These are phyloP conservation scores for Bicyclus anynana DNA, from an alignment of 1,140 invertebrate species.

Conservation along the genomic window DNA sequence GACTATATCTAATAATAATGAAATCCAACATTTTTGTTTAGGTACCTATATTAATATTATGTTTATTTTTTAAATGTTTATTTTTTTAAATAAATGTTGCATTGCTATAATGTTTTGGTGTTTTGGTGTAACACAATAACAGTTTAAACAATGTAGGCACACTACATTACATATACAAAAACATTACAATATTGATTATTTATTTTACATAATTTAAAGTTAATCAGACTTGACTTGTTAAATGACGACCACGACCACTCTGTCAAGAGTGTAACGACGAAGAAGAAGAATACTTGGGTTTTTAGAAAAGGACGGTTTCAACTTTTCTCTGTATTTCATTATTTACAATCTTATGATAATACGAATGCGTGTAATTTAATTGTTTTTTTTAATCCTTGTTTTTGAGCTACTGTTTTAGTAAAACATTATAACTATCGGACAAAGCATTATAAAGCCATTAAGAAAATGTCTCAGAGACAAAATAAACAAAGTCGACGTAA, in stretches of 20 bases:
- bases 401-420: too few species aligned
- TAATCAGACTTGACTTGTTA: too few species aligned
- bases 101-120: not conserved
- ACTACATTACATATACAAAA: too few species aligned
- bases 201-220: too few species aligned
- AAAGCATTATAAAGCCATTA: not conserved
- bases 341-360: too few species aligned
- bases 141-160: not conserved
- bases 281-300: too few species aligned
- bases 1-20: too few species aligned
- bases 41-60: not conserved
- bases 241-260: too few species aligned
- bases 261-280: not conserved
- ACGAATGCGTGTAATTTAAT: too few species aligned
- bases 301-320: not conserved
- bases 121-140: not conserved
- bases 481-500: constrained; percentile 26
- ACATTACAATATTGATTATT: not conserved
- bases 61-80: not conserved
- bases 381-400: too few species aligned
- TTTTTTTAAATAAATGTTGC: not conserved
- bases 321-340: too few species aligned
- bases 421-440: not conserved
- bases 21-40: too few species aligned
- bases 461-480: not conserved